A percentile compares a stretch with the other conserved stretches of the same genome.
These are phyloP conservation scores for Herpailurus yagouaroundi DNA, from an alignment of 2,113 vertebrate genomes.

Conservation along the genomic window DNA sequence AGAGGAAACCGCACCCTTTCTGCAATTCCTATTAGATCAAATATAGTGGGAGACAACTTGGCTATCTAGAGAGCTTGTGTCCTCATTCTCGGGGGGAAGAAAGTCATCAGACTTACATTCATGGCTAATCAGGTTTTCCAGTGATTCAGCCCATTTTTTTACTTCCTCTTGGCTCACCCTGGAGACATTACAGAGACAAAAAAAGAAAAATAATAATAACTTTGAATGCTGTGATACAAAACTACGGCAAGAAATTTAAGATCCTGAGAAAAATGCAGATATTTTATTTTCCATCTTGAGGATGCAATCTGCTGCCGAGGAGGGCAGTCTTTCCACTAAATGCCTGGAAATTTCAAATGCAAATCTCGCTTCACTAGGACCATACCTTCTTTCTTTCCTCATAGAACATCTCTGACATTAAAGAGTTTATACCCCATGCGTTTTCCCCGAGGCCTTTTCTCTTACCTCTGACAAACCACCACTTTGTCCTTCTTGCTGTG, in stretches of 20 bases:
- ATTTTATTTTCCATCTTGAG: neutral
- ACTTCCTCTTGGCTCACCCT: conserved; percentile 90
- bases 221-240: neutral
- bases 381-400: neutral
- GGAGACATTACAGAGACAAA: conserved; percentile 46
- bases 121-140: conserved; percentile 91
- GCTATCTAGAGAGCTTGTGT: neutral
- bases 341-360: neutral
- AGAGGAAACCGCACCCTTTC: neutral
- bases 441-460: neutral
- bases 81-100: neutral
- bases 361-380: neutral
- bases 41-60: neutral
- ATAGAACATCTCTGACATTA: no score
- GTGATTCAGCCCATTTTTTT: conserved; percentile 93
- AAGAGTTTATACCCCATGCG: neutral
- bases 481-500: conserved; percentile 88
- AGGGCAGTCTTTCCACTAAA: neutral
- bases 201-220: neutral
- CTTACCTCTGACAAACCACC: conserved; percentile 88
- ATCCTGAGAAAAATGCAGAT: neutral
- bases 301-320: neutral
- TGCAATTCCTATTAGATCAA: neutral
- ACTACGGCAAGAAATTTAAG: neutral
- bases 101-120: conserved; percentile 88